Conservation (phyloP, 2,888 invertebrate species). For the Allolobophora icterica region DNA sequence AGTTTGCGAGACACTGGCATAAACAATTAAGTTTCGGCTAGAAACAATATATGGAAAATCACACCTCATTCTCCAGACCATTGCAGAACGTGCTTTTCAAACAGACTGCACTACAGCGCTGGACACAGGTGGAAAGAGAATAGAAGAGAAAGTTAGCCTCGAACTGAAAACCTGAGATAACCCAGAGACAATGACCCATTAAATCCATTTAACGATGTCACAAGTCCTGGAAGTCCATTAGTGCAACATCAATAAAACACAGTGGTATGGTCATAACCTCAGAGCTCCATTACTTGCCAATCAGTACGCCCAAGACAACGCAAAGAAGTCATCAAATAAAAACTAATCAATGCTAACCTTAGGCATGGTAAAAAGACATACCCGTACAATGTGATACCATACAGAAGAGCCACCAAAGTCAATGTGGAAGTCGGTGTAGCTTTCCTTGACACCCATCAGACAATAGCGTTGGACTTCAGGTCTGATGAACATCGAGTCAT, state of each 20-base stretch:
- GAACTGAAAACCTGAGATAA: too few relatives aligned
- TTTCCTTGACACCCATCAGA: conserved; percentile 36
- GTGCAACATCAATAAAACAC: too few relatives aligned
- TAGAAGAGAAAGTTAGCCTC: not conserved
- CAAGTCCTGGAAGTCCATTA: too few relatives aligned
- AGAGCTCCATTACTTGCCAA: too few relatives aligned
- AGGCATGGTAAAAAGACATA: not conserved
- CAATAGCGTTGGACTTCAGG: conserved; percentile 40
- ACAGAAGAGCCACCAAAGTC: conserved; percentile 40
- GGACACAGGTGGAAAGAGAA: not conserved
- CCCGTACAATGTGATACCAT: conserved; percentile 38
- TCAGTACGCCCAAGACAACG: not conserved
- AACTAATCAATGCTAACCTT: not conserved
- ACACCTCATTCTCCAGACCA: too few relatives aligned
- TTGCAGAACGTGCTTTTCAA: not conserved
- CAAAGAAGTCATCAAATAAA: not conserved
- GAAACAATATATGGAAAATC: too few relatives aligned
- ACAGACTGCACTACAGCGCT: not conserved
- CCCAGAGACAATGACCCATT: not conserved
- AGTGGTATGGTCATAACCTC: too few relatives aligned
- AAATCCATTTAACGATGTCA: too few relatives aligned
- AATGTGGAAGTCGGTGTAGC: conserved; percentile 41
- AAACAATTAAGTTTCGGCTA: too few relatives aligned
- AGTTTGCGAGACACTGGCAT: too few relatives aligned
- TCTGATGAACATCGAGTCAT: conserved; percentile 25